phyloP scores from a whole-genome alignment of 1,140 invertebrate genomes.

The Coenobita brevimanus region DNA sequence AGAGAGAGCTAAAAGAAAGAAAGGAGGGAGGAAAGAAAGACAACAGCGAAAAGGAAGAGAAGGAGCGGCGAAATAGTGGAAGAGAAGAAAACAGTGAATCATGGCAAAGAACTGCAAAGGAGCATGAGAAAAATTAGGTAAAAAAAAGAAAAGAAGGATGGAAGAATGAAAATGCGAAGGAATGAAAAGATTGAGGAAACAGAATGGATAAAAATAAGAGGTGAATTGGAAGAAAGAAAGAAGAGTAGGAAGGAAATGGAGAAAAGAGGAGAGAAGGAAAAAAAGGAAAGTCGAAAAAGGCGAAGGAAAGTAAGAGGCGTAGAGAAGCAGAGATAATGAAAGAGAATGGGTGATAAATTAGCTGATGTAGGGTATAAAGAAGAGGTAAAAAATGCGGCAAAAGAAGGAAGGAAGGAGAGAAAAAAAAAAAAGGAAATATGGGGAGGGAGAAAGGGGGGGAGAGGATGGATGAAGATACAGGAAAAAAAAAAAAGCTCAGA shows the following conservation, averaged over 20 bases:
- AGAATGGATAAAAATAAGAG: too few relatives aligned
- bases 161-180: background rate
- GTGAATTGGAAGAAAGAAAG: background rate
- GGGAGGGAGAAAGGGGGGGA: background rate
- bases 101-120: background rate
- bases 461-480: background rate
- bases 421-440: background rate
- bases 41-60: background rate
- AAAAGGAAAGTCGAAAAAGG: background rate
- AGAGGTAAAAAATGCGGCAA: background rate
- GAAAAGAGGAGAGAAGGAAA: background rate
- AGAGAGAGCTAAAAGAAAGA: constrained; percentile 4
- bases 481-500: too few relatives aligned
- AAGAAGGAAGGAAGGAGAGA: background rate
- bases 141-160: background rate
- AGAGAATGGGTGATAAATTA: background rate
- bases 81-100: background rate
- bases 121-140: background rate
- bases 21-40: background rate
- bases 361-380: background rate
- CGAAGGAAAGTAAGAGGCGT: background rate
- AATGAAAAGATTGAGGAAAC: background rate
- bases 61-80: background rate
- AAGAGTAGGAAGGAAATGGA: background rate
- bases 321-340: background rate